Percentiles rank a stretch among this genome's conserved stretches.
Conservation (phyloP, 2,888 invertebrate genomes). For the Acheta domesticus region DNA sequence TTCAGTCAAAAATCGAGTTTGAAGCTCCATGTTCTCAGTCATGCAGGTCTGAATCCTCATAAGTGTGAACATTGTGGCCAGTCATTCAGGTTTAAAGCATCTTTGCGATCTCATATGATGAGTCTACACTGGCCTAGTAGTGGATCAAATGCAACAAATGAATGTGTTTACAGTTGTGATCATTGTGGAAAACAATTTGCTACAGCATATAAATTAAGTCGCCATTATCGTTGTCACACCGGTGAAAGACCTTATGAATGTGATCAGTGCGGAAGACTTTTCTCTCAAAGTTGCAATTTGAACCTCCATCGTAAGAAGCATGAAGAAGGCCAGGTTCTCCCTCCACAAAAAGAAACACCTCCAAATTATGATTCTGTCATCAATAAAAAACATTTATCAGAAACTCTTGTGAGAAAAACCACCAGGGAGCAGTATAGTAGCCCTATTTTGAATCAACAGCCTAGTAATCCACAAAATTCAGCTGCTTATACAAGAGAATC, state of each 20-base stretch:
- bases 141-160: neutral
- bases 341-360: constrained; percentile 18
- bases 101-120: constrained; percentile 38
- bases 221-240: constrained; percentile 40
- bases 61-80: constrained; percentile 39
- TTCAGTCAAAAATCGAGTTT: constrained; percentile 38
- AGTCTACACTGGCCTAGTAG: constrained; percentile 37
- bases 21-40: constrained; percentile 36
- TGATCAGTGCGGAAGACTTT: constrained; percentile 37
- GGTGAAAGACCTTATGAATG: constrained; percentile 40
- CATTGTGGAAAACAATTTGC: constrained; percentile 40
- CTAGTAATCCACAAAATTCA: neutral
- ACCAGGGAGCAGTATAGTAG: constrained; percentile 4
- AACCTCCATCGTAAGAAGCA: constrained; percentile 39
- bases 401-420: neutral
- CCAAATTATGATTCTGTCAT: constrained; percentile 12
- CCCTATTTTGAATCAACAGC: constrained; percentile 5
- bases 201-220: constrained; percentile 37
- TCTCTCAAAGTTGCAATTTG: constrained; percentile 40
- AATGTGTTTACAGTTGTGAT: constrained; percentile 37
- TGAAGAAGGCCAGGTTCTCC: constrained; percentile 26
- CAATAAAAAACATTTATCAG: constrained; percentile 24
- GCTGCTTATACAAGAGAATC: constrained; percentile 18
- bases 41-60: constrained; percentile 38
- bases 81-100: constrained; percentile 39